Base-by-base conservation (phyloP, 2,113 vertebrate genomes). In the Elgaria multicarinata region DNA sequence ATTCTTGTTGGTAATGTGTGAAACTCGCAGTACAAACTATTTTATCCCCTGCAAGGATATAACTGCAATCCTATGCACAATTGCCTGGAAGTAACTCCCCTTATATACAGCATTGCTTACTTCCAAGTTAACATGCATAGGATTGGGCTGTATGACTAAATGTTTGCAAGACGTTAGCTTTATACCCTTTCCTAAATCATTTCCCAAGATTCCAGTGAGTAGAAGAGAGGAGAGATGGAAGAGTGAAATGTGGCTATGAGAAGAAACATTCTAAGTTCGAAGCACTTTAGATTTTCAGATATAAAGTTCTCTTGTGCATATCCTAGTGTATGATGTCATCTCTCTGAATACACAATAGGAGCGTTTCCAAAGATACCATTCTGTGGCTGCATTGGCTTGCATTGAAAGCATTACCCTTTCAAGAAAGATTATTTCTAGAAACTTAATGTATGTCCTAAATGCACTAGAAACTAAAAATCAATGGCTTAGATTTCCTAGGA, bases 261-360 rank as follows among this genome's bases (percentile, higher is more conserved):
- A n/a, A 33, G 26, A n/a, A 50, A 46, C 20, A 24, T 53, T 53
- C 64, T 22, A 82, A 26, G 8, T 10, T 66, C 42, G 36, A 55
- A 86, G 33, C 36, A 14, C 69, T 39, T 50, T 66, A 75, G 33
- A 67, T 36, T 36, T 76, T 31, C 55, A 77, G 46, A 66, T 46
- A 74, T 50, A 79, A 28, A 67, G 75, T 67, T 87, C 62, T 50
- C n/a, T 66, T 87, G 58, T 87, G 44, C 44, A 67, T 78, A 10
- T 78, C 67, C 55, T 62, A 76, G 42, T 33, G 46, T 66, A 87
- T 87, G 76, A 50, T 33, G 33, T 87, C 86, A 87, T 79, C 58
- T 79, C 31, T 28, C 86, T 87, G 12, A 79, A 79, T 26, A 36
- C 39, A 87, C 42, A 79, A 50, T 44, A 79, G 58, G 4, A 87